Base-by-base conservation (phyloP, 2,888 invertebrate species). In the Augochlorella aurata region DNA sequence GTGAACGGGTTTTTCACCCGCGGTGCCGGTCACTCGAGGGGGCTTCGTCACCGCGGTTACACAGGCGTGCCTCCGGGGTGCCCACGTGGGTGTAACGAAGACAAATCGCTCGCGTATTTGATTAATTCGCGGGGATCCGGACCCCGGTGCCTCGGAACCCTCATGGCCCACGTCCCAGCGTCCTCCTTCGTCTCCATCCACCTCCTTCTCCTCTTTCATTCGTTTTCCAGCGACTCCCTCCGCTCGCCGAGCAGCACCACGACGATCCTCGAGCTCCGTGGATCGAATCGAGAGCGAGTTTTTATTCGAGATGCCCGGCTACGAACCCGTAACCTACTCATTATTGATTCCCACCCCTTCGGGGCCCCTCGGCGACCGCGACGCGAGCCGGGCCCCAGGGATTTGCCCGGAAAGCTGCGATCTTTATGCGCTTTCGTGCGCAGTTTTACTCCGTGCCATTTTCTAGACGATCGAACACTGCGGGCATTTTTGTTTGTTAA, bases 81-180 rank as follows among this genome's bases (percentile, higher is more conserved):
- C 90, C 85, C 89, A 90, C 89, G 92, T 91, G 91, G 92, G 92
- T 92, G 91, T 92, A 92, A 92, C 91, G 92, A 92, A 92, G 92
- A 92, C 92, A 92, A 92, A 92, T 92, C 90, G 90, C 89, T 90
- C 90, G 90, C 89, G 90, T 91, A 92, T 92, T 92, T 88, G 89
- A 89, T 90, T 89, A 90, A 91, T 89, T 90, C 89, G 87, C 85
- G 86, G 83, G 84, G 88, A 88, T 84, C 87, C 79, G 83, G 85
- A 70, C 71, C 72, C 73, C 49, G 77, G 69, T 70, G n/a, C 74
- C 71, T 74, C 61, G n/a, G 47, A 71, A 65, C 63, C 47, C 58
- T 65, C 71, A 21, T 80, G 67, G 67, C 77, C 77, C 75, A 76
- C 76, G 58, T 61, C 24, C 70, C 66, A 5, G 38, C 47, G 47